phyloP scores from a whole-genome alignment of 2,113 vertebrate genomes.

The Poecile atricapillus region DNA sequence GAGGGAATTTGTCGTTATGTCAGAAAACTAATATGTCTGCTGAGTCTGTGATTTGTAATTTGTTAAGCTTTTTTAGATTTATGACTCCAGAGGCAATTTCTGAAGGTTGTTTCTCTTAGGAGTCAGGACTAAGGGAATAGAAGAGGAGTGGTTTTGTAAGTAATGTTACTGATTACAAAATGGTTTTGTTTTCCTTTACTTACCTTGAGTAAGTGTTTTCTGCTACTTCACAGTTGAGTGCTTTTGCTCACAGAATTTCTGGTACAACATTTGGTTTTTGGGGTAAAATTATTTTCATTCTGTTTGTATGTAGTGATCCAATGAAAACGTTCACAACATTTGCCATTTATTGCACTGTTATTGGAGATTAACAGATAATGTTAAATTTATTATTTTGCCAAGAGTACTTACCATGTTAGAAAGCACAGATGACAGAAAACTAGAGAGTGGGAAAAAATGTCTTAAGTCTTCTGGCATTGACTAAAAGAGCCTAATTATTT shows the following conservation, averaged over 20 bases:
- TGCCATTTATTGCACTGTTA: not conserved
- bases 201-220: not conserved
- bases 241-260: not conserved
- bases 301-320: not conserved
- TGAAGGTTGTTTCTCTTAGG: not conserved
- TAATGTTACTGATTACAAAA: not conserved
- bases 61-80: not conserved
- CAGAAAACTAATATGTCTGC: not conserved
- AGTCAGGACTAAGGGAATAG: not conserved
- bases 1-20: not conserved
- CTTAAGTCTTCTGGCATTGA: not conserved
- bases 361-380: not conserved
- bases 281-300: not conserved
- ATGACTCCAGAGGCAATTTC: not conserved
- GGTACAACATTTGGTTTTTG: not conserved
- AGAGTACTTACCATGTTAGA: not conserved
- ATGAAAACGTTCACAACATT: accelerated
- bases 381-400: not conserved
- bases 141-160: not conserved
- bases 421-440: not conserved
- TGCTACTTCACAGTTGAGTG: not conserved
- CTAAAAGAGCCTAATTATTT: not conserved
- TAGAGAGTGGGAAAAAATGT: not conserved
- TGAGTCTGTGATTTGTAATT: not conserved
- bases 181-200: accelerated